Percentiles rank a stretch among this genome's conserved stretches.
phyloP scores from a whole-genome alignment of 2,113 vertebrate genomes.

The Callipepla squamata region DNA sequence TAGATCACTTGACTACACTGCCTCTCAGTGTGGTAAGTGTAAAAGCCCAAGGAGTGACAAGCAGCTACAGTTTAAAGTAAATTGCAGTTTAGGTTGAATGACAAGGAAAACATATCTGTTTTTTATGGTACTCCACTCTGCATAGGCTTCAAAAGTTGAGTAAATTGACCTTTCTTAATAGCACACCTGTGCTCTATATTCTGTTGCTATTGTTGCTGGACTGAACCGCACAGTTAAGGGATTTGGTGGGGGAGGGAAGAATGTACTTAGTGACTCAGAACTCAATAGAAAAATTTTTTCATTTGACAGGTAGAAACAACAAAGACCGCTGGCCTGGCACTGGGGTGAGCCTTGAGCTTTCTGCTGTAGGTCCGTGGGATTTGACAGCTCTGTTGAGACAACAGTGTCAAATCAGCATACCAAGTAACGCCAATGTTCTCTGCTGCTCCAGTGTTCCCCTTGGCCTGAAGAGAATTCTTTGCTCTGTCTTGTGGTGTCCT shows the following conservation, averaged over 20 bases:
- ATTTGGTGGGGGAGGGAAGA: background rate
- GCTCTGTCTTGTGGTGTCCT: fast-evolving
- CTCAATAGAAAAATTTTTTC: background rate
- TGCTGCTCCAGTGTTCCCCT: background rate
- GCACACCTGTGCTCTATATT: background rate
- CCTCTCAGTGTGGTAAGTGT: background rate
- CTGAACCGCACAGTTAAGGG: background rate
- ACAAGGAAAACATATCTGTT: background rate
- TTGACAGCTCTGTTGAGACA: background rate
- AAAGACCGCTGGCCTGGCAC: fast-evolving
- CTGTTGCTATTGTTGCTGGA: background rate
- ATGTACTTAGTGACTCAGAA: background rate
- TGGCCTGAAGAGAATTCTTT: fast-evolving
- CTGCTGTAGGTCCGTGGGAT: fast-evolving
- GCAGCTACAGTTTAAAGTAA: background rate
- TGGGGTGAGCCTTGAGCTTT: background rate
- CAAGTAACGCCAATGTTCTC: background rate
- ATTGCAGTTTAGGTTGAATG: background rate
- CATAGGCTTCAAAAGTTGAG: background rate
- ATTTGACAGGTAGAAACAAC: background rate
- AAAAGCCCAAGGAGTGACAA: background rate
- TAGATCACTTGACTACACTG: fast-evolving
- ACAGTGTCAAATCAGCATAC: background rate
- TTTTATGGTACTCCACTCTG: background rate
- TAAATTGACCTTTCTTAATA: background rate